A percentile compares a stretch with the other conserved stretches of the same genome.
Evolutionary conservation across 2,888 invertebrate genomes (phyloP).

Genomic region (Leptogaster cylindrica): DNA sequence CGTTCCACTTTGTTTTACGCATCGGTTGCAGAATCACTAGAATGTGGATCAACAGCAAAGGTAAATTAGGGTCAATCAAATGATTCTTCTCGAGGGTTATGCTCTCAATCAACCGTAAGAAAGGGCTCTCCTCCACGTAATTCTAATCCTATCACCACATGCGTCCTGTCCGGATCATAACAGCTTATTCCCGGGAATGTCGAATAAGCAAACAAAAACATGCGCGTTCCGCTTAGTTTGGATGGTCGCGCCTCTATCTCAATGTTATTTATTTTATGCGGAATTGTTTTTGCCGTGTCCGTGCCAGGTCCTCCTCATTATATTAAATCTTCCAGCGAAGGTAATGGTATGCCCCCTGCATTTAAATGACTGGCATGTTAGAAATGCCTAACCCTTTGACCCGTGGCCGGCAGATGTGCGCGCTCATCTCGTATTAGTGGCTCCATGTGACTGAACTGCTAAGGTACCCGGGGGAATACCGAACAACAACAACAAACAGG

Average conservation of each 20-base stretch:
- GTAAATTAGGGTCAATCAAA: conserved; percentile 18
- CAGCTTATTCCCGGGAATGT: conserved; percentile 41
- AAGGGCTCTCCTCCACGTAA: not conserved
- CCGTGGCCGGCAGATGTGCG: conserved; percentile 47
- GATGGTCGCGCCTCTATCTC: conserved; percentile 32
- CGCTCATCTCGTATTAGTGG: conserved; percentile 6
- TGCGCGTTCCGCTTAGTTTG: conserved; percentile 33
- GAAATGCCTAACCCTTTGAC: conserved; percentile 47
- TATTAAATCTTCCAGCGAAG: conserved; percentile 32
- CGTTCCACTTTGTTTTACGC: too few relatives aligned
- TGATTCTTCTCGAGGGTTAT: too few relatives aligned
- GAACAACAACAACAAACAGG: not conserved
- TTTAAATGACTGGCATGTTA: conserved; percentile 42
- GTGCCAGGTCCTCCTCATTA: conserved; percentile 32
- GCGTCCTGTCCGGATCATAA: conserved; percentile 42
- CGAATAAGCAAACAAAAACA: not conserved
- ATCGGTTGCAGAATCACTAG: too few relatives aligned
- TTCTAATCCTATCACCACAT: conserved; percentile 13
- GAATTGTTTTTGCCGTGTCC: conserved; percentile 32
- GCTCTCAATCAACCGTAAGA: too few relatives aligned
- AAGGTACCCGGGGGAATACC: conserved; percentile 25
- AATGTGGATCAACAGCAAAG: not conserved
- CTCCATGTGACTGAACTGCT: conserved; percentile 33
- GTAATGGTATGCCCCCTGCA: conserved; percentile 20
- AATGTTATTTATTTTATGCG: conserved; percentile 36